Base-by-base conservation (phyloP, 2,113 vertebrate genomes). In the Ageneiosus marmoratus region DNA sequence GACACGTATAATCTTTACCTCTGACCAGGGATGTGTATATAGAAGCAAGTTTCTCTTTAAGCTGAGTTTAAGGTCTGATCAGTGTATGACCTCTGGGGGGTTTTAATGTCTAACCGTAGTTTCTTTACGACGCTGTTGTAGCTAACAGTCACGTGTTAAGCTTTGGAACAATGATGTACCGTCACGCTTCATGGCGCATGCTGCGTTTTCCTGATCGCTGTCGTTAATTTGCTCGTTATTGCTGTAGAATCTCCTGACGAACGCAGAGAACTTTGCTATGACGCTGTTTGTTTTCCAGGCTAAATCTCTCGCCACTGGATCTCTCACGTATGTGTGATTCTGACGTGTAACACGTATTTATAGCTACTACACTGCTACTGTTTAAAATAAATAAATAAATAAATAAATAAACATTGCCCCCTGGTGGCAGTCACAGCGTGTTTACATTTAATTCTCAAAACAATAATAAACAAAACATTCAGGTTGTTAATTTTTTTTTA, bases 1-100 rank as follows among this genome's bases (percentile, higher is more conserved):
- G 80, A 37, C 55, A 41, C 12, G n/a, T 83, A 41, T 83, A 83
- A 72, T 60, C 83, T 58, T 77, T 78, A 69, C 75, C 62, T 83
- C 75, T 48, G 65, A 60, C 44, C 76, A 51, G 53, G 34, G 53
- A 51, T 50, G 51, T 84, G 83, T 84, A 62, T 51, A 73, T 73
- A 73, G 55, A 72, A 72, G 32, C 55, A 2, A 79, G 46, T 83
- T 83, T 41, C 75, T 70, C 50, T 58, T 67, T 77, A 77, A 69
- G 55, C 56, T 37, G 6, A 51, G 22, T 51, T 50, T 50, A 74
- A 50, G n/a, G 16, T 37, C 63, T 67, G 44, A 27, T 50, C 69
- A 44, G 44, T 8, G 13, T 73, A 5, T 48, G 44, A 73, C 44
- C 41, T 73, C 69, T 73, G 13, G 44, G 4, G 20, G 51, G 73